phyloP scores from a whole-genome alignment of 2,888 invertebrate species.

The Trachelus tabidus region DNA sequence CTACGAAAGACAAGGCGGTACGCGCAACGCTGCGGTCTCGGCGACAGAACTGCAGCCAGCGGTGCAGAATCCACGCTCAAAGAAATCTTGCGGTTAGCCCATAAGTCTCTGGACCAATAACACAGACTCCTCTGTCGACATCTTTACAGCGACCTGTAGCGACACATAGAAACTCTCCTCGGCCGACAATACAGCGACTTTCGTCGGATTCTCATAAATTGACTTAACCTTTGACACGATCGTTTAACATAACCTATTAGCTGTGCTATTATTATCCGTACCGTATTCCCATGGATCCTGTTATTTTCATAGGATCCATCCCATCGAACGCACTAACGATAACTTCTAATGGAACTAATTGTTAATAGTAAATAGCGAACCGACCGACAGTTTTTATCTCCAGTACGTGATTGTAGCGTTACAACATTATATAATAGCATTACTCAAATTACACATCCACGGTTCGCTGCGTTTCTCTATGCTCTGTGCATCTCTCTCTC shows the following conservation, averaged over 20 bases:
- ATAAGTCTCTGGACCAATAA: not conserved
- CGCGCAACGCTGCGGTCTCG: not conserved
- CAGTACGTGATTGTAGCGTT: not conserved
- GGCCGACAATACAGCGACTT: not conserved
- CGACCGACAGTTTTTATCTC: not conserved
- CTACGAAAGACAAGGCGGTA: not conserved
- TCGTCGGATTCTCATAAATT: not conserved
- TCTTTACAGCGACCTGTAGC: not conserved
- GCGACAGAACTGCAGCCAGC: not conserved
- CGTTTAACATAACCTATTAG: not conserved
- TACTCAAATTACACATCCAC: not conserved
- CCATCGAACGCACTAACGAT: not conserved
- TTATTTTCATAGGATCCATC: slow-evolving; percentile 4
- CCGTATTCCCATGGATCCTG: not conserved
- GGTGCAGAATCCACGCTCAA: not conserved
- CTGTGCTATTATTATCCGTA: not conserved
- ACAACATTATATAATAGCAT: not conserved
- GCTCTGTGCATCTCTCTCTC: not conserved
- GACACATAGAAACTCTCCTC: not conserved
- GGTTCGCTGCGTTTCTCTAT: not conserved
- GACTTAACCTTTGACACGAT: not conserved
- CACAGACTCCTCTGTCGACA: not conserved
- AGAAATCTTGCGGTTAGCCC: not conserved
- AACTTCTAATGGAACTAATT: not conserved
- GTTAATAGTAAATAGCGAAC: not conserved